These are phyloP conservation scores for Spodoptera littoralis DNA, from an alignment of 2,888 invertebrate species.

Conservation along the genomic window DNA sequence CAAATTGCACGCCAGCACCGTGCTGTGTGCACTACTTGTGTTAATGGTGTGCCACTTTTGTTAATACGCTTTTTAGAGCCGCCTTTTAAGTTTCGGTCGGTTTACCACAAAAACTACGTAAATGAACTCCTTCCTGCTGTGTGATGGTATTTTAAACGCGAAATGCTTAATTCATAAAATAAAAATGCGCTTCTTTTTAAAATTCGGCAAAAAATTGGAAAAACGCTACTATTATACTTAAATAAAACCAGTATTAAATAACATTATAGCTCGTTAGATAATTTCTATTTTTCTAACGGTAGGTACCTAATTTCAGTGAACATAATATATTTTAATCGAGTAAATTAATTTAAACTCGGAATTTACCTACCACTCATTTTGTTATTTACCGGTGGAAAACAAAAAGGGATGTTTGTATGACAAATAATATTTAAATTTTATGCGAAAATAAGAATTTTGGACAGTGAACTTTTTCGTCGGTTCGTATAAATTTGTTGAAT, in stretches of 20 bases:
- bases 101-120: slow-evolving; percentile 28
- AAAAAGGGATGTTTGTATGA: slow-evolving; percentile 44
- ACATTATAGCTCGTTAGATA: slow-evolving; percentile 3
- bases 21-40: slow-evolving; percentile 48
- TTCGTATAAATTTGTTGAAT: slow-evolving; percentile 43
- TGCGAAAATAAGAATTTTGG: slow-evolving; percentile 46
- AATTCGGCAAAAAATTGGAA: too few species aligned
- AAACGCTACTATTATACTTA: not conserved
- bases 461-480: slow-evolving; percentile 47
- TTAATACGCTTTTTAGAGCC: slow-evolving; percentile 41
- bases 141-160: slow-evolving; percentile 7
- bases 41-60: slow-evolving; percentile 52
- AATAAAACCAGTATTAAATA: slow-evolving; percentile 5
- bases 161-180: not conserved
- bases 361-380: slow-evolving; percentile 28
- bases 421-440: slow-evolving; percentile 57
- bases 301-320: too few species aligned
- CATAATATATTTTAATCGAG: slow-evolving; percentile 3
- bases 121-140: slow-evolving; percentile 1
- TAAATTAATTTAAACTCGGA: slow-evolving; percentile 23
- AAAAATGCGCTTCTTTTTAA: too few species aligned
- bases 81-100: slow-evolving; percentile 21
- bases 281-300: slow-evolving; percentile 1
- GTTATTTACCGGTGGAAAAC: slow-evolving; percentile 26
- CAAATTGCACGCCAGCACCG: slow-evolving; percentile 57